A percentile compares a stretch with the other conserved stretches of the same genome.
phyloP scores from a whole-genome alignment of 2,797 vertebrate genomes.

The Chelmon rostratus region DNA sequence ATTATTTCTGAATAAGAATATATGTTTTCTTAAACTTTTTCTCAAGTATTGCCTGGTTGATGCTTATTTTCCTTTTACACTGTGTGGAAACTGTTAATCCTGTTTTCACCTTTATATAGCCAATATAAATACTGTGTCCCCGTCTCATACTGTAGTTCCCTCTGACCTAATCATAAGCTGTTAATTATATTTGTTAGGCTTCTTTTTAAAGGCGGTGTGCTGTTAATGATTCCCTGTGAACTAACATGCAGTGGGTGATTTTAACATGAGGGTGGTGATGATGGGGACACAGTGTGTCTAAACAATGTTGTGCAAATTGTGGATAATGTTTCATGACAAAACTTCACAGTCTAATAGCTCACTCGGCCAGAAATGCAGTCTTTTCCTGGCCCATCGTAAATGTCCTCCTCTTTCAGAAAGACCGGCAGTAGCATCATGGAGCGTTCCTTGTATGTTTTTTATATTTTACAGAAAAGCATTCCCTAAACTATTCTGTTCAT shows the following conservation, averaged over 20 bases:
- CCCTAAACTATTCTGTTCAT: not conserved
- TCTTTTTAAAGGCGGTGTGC: not conserved
- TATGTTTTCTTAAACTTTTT: not conserved
- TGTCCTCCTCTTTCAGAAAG: not conserved
- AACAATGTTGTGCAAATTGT: not conserved
- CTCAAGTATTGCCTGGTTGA: not conserved
- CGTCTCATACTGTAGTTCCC: not conserved
- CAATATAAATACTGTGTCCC: not conserved
- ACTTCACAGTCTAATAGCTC: not conserved
- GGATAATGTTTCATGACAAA: not conserved
- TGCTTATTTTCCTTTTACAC: not conserved
- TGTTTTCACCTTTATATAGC: not conserved
- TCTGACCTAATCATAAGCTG: not conserved
- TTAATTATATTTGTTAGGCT: not conserved
- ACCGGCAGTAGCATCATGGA: not conserved
- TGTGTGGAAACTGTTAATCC: not conserved
- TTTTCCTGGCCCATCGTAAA: not conserved
- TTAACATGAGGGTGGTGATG: not conserved
- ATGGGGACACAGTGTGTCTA: not conserved
- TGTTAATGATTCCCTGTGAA: not conserved
- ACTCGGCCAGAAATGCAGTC: not conserved
- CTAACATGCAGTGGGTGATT: not conserved
- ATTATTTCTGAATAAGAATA: not conserved
- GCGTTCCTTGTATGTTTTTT: not conserved
- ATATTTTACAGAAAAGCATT: not conserved